Evolutionary conservation across 2,113 vertebrate species (phyloP).

Genomic region (Gavia stellata): DNA sequence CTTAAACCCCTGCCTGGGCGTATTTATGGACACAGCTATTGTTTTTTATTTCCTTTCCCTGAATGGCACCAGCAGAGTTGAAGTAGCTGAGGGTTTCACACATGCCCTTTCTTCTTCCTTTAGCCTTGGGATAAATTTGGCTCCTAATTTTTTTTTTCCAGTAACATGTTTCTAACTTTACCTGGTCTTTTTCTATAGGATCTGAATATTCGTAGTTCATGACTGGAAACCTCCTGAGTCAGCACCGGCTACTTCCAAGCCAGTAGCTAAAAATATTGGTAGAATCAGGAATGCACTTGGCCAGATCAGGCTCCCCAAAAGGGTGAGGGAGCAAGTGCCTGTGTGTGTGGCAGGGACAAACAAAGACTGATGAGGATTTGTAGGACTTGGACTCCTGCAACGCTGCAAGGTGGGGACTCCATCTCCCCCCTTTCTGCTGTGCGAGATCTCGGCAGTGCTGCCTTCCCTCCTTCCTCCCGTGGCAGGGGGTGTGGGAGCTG

Average conservation of each 20-base stretch:
- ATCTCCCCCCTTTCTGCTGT: not conserved
- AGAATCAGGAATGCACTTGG: not conserved
- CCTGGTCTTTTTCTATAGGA: not conserved
- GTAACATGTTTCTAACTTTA: not conserved
- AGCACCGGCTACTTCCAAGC: not conserved
- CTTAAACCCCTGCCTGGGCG: not conserved
- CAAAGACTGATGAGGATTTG: not conserved
- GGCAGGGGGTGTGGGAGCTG: not conserved
- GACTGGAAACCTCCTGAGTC: conserved; percentile 2
- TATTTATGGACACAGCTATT: conserved; percentile 29
- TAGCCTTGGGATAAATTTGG: not conserved
- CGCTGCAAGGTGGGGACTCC: not conserved
- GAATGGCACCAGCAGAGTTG: not conserved
- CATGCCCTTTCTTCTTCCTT: not conserved
- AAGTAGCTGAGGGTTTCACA: not conserved
- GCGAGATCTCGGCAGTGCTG: not conserved
- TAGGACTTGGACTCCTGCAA: not conserved
- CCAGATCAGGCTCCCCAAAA: not conserved
- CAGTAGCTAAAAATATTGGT: not conserved
- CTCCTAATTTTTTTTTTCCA: not conserved
- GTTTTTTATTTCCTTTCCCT: conserved; percentile 38
- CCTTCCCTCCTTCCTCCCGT: not conserved
- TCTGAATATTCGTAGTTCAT: not conserved
- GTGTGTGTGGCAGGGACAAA: not conserved
- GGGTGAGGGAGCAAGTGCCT: not conserved